phyloP scores from a whole-genome alignment of 2,797 vertebrate species.

The Salarias fasciatus region DNA sequence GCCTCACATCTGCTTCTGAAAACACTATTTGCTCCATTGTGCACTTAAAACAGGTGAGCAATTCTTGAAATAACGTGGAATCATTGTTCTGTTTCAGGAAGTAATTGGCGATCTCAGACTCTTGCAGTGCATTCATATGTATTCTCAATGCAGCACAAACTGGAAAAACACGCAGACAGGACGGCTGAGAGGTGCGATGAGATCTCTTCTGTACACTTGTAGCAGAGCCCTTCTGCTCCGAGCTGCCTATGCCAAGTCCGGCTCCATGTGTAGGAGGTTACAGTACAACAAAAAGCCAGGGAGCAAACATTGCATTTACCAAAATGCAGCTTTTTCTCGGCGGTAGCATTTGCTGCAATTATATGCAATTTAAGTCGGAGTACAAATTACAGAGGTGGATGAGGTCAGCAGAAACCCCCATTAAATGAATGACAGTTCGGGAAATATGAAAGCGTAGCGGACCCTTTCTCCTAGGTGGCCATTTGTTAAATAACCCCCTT shows the following conservation, averaged over 20 bases:
- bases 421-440: constrained; percentile 47
- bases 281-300: constrained; percentile 60
- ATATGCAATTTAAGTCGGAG: constrained; percentile 50
- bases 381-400: constrained; percentile 34
- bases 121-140: background rate
- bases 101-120: constrained; percentile 4
- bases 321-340: constrained; percentile 35
- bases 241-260: constrained; percentile 42
- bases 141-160: no score
- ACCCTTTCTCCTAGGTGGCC: constrained; percentile 20
- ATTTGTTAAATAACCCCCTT: constrained; percentile 27
- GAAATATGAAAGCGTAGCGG: constrained; percentile 29
- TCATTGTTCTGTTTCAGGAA: background rate
- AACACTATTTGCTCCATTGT: background rate
- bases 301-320: constrained; percentile 55
- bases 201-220: constrained; percentile 60
- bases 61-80: constrained; percentile 7
- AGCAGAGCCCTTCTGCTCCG: constrained; percentile 38
- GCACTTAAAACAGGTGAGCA: constrained; percentile 2
- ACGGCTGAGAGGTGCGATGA: constrained; percentile 44
- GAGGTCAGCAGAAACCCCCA: constrained; percentile 39
- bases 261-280: constrained; percentile 56
- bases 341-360: constrained; percentile 54
- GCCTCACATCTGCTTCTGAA: constrained; percentile 4
- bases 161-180: background rate